Evolutionary conservation across 2,113 vertebrate genomes (phyloP).

Genomic region (Sinosuthora webbiana): DNA sequence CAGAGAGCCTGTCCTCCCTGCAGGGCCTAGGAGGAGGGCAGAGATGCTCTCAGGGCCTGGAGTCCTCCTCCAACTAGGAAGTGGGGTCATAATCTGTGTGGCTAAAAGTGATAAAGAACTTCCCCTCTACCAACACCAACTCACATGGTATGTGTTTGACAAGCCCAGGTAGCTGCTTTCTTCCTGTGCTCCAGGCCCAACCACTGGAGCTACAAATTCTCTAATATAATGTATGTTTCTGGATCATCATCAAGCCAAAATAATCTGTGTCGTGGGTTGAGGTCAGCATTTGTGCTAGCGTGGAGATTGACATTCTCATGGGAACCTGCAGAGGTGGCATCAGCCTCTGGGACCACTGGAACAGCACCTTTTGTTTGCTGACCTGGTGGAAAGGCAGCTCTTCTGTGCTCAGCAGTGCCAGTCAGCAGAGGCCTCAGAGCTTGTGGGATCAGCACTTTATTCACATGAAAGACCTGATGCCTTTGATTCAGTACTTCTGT

Average conservation of each 20-base stretch:
- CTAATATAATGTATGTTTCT: not conserved
- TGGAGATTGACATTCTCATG: not conserved
- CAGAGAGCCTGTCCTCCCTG: not conserved
- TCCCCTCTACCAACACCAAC: rapidly evolving
- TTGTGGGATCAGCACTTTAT: conserved; percentile 43
- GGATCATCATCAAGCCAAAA: not conserved
- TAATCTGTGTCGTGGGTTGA: not conserved
- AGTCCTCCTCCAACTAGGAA: not conserved
- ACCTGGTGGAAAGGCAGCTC: not conserved
- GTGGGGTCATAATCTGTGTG: not conserved
- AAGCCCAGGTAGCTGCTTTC: not conserved
- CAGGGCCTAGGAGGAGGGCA: not conserved
- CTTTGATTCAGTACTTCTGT: conserved; percentile 42
- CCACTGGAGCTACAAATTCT: not conserved
- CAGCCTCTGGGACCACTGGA: not conserved
- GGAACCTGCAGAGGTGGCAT: not conserved
- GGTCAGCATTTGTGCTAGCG: not conserved
- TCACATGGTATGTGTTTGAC: rapidly evolving
- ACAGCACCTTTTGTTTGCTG: conserved; percentile 27
- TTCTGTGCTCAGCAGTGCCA: not conserved
- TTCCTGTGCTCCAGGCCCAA: not conserved
- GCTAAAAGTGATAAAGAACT: not conserved
- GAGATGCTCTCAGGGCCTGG: rapidly evolving
- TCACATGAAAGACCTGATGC: conserved; percentile 44
- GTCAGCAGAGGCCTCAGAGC: conserved; percentile 21